Evolutionary conservation across 2,113 vertebrate genomes (phyloP).

Genomic region (Etia nguti): DNA sequence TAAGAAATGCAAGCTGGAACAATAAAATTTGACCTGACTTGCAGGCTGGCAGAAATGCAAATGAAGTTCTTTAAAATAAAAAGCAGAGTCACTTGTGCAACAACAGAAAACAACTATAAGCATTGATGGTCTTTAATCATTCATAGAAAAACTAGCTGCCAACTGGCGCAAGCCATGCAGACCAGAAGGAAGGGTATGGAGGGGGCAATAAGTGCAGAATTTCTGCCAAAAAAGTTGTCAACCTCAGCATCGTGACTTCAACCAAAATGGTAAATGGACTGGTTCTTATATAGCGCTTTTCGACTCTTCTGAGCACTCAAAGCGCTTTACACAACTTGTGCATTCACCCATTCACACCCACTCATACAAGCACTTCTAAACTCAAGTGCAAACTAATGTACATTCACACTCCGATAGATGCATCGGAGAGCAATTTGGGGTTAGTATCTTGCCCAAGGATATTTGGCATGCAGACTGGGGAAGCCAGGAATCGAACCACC

Average conservation of each 20-base stretch:
- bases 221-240: not conserved
- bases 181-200: not conserved
- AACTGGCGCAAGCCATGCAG: not conserved
- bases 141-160: not conserved
- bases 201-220: not conserved
- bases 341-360: no score
- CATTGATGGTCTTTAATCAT: not conserved
- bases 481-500: no score
- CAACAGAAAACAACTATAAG: not conserved
- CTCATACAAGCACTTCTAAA: no score
- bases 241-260: not conserved
- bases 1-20: not conserved
- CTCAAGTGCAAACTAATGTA: no score
- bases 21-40: not conserved
- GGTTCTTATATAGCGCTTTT: no score
- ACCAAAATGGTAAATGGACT: no score
- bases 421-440: no score
- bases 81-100: not conserved
- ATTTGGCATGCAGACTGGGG: no score
- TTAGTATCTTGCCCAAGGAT: no score
- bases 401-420: no score
- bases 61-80: not conserved
- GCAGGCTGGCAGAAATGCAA: not conserved
- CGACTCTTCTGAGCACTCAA: no score
- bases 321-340: no score